These are phyloP conservation scores for Thalassaphorura encarpata DNA, from an alignment of 1,140 invertebrate species.

Conservation along the genomic window DNA sequence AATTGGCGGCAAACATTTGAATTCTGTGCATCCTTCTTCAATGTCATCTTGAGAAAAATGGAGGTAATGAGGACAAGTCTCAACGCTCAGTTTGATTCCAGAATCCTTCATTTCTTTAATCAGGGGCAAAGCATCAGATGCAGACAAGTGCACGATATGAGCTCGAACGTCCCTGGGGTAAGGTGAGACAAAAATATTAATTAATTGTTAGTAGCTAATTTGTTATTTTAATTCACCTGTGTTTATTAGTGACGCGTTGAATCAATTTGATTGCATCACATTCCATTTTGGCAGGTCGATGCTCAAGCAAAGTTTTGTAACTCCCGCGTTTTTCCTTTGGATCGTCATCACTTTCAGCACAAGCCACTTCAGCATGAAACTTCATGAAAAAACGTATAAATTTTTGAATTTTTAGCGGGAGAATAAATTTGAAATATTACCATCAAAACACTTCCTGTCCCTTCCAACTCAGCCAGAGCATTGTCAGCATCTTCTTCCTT, in stretches of 20 bases:
- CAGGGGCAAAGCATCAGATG: conserved; percentile 44
- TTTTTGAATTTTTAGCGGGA: neutral
- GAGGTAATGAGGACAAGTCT: conserved; percentile 62
- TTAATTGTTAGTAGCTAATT: conserved; percentile 29
- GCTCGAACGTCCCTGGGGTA: conserved; percentile 39
- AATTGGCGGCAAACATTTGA: conserved; percentile 62
- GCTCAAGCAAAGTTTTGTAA: conserved; percentile 53
- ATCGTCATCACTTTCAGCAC: conserved; percentile 14
- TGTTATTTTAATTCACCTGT: conserved; percentile 41
- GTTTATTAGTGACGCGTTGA: conserved; percentile 44
- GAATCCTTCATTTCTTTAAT: conserved; percentile 39
- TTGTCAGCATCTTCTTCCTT: conserved; percentile 44
- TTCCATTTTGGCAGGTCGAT: conserved; percentile 56
- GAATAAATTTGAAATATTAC: conserved; percentile 38
- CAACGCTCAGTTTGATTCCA: conserved; percentile 47
- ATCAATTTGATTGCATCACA: conserved; percentile 51
- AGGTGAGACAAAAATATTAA: neutral
- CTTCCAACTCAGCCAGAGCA: conserved; percentile 46
- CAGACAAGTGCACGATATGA: conserved; percentile 59
- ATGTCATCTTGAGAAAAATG: conserved; percentile 51
- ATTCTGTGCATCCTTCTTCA: conserved; percentile 50
- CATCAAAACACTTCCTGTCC: conserved; percentile 47
- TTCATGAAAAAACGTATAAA: conserved; percentile 34
- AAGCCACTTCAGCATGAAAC: conserved; percentile 57
- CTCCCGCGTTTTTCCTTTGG: conserved; percentile 39